These are phyloP conservation scores for Schizopygopsis pylzovi DNA, from an alignment of 2,797 vertebrate genomes.

Conservation along the genomic window DNA sequence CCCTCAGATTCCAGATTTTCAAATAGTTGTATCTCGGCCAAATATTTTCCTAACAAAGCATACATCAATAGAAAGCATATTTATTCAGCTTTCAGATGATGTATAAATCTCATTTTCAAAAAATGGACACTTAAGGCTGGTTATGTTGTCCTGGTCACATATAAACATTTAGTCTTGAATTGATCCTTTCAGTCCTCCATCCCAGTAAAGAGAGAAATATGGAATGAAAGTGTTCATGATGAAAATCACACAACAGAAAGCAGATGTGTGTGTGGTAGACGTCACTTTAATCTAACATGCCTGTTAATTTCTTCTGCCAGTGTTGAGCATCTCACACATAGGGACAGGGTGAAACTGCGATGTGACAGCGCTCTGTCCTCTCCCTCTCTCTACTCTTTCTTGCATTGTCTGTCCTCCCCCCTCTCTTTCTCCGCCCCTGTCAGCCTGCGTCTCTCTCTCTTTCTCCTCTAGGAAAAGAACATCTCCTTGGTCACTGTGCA, in stretches of 20 bases:
- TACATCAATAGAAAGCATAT: no score
- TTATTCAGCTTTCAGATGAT: no score
- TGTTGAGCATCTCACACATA: not conserved
- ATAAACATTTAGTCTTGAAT: not conserved
- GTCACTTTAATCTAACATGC: conserved; percentile 16
- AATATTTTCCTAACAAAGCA: no score
- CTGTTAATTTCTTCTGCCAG: conserved; percentile 17
- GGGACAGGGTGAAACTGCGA: conserved; percentile 19
- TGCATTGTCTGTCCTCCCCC: not conserved
- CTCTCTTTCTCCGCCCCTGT: not conserved
- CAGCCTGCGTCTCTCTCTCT: not conserved
- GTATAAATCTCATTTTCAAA: no score
- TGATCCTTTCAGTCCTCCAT: conserved; percentile 7
- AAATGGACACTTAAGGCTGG: no score
- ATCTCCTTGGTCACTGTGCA: not conserved
- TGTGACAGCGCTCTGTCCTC: conserved; percentile 28
- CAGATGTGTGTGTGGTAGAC: conserved; percentile 37
- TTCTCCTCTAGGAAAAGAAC: conserved; percentile 3
- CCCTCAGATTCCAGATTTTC: no score
- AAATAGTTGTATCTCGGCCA: no score
- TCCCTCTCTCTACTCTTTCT: not conserved
- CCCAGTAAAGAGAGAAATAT: conserved; percentile 14
- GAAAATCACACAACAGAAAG: conserved; percentile 67
- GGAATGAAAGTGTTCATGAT: conserved; percentile 43
- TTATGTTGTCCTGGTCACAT: not conserved